These are phyloP conservation scores for Hypanus sabinus DNA, from an alignment of 2,113 vertebrate genomes.

Conservation along the genomic window DNA sequence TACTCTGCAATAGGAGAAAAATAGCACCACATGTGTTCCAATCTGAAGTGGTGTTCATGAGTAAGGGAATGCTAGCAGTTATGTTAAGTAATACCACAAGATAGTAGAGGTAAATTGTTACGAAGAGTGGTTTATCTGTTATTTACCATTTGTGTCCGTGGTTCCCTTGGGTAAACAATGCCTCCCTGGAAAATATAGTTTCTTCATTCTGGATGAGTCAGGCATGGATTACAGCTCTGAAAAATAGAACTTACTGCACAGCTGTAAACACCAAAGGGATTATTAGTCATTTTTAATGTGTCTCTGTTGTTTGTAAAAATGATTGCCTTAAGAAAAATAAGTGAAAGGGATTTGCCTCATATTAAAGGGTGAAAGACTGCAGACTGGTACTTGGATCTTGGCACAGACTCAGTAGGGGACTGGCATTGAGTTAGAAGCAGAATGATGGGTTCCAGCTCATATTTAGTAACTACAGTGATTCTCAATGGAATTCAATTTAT, in stretches of 20 bases:
- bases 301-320: not conserved
- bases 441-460: not conserved
- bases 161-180: not conserved
- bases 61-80: not conserved
- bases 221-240: not conserved
- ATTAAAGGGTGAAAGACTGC: not conserved
- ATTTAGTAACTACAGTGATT: not conserved
- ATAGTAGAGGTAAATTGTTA: not conserved
- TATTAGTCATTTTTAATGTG: not conserved
- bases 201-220: not conserved
- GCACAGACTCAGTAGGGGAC: not conserved
- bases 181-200: not conserved
- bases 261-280: not conserved
- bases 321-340: not conserved
- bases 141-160: not conserved
- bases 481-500: not conserved
- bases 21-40: too few relatives aligned
- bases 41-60: not conserved
- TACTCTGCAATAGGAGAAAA: too few relatives aligned
- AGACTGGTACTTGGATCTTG: not conserved
- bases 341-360: not conserved
- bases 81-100: not conserved
- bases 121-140: not conserved
- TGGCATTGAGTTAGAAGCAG: not conserved
- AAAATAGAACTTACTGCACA: not conserved